Percentiles rank a stretch among this genome's conserved stretches.
Evolutionary conservation across 2,113 vertebrate genomes (phyloP).

Genomic region (Marcusenius ussheri): DNA sequence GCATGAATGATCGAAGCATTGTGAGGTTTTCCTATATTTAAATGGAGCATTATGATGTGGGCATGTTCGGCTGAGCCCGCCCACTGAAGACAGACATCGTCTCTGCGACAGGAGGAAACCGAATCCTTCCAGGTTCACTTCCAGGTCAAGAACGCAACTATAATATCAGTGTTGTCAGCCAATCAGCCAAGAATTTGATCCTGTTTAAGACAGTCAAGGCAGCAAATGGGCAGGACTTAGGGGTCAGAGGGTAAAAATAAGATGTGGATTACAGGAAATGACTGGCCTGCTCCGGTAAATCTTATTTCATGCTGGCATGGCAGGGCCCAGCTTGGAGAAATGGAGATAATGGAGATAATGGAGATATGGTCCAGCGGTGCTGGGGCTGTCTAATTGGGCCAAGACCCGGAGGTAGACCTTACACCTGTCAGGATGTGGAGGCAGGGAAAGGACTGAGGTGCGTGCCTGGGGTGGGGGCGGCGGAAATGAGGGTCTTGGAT

Average conservation of each 20-base stretch:
- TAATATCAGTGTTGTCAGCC: conserved; percentile 32
- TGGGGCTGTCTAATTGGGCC: neutral
- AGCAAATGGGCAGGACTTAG: neutral
- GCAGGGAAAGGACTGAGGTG: neutral
- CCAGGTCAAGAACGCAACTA: conserved; percentile 33
- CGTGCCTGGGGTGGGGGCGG: neutral
- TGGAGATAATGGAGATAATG: neutral
- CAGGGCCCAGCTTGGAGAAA: neutral
- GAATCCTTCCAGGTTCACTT: conserved; percentile 26
- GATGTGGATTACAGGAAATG: conserved; percentile 17
- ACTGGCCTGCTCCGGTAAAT: conserved; percentile 19
- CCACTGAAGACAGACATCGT: conserved; percentile 22
- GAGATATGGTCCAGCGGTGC: neutral
- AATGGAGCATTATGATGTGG: neutral
- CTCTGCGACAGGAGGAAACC: conserved; percentile 15
- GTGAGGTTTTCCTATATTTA: neutral
- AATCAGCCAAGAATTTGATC: conserved; percentile 30
- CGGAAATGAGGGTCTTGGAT: neutral
- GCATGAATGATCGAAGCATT: neutral
- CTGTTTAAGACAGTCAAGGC: conserved; percentile 7
- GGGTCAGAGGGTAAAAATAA: neutral
- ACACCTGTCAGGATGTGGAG: conserved; percentile 15
- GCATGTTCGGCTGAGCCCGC: neutral
- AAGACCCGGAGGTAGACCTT: neutral
- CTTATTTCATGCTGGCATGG: conserved; percentile 1